Evolutionary conservation across 2,888 invertebrate genomes (phyloP).

Genomic region (Leptinotarsa rubiginosa): DNA sequence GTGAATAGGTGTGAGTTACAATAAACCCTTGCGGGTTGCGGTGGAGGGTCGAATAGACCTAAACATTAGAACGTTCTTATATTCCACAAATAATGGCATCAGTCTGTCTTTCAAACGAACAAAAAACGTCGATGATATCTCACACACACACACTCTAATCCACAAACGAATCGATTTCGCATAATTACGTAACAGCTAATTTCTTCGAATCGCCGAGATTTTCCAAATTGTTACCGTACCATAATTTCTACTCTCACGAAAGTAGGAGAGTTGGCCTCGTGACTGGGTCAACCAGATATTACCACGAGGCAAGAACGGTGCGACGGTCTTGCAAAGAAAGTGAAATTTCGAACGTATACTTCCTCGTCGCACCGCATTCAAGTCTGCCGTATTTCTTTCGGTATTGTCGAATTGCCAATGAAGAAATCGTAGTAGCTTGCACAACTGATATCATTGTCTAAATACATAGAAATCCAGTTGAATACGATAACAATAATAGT

Average conservation of each 20-base stretch:
- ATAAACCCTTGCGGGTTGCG: too few species aligned
- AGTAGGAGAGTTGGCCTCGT: slow-evolving; percentile 54
- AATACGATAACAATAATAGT: too few species aligned
- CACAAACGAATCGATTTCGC: background rate
- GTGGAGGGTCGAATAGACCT: too few species aligned
- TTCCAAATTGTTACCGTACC: background rate
- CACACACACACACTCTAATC: background rate
- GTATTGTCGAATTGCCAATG: background rate
- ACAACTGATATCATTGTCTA: too few species aligned
- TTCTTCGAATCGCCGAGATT: background rate
- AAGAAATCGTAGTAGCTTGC: background rate
- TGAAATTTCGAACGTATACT: slow-evolving; percentile 51
- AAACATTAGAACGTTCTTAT: too few species aligned
- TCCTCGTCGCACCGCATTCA: slow-evolving; percentile 40
- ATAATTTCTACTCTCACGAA: slow-evolving; percentile 42
- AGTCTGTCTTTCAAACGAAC: too few species aligned
- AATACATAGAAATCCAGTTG: too few species aligned
- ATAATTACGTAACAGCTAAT: background rate
- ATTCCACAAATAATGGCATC: too few species aligned
- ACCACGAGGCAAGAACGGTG: slow-evolving; percentile 33
- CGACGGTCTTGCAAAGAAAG: slow-evolving; percentile 50
- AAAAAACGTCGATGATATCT: background rate
- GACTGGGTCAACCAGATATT: slow-evolving; percentile 50
- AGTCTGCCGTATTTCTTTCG: background rate
- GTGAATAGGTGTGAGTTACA: too few species aligned